Evolutionary conservation across 1,140 invertebrate genomes (phyloP).

Genomic region (Coptotermes formosanus): DNA sequence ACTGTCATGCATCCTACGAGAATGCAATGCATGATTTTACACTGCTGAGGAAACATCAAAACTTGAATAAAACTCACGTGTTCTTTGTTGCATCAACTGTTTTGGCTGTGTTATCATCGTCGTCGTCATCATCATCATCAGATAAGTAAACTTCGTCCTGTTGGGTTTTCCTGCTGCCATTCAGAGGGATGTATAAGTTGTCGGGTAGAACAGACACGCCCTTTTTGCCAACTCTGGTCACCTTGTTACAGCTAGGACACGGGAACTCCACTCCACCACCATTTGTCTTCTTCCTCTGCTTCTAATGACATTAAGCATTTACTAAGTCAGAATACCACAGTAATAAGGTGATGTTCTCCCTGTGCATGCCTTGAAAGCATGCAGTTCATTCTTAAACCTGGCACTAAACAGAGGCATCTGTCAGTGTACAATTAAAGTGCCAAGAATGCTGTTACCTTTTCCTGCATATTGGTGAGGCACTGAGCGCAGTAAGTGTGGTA

Average conservation of each 20-base stretch:
- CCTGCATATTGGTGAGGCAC: background rate
- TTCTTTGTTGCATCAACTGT: no score
- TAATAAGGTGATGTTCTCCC: no score
- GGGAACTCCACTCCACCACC: background rate
- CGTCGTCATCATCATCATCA: background rate
- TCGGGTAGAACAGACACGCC: conserved; percentile 18
- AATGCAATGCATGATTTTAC: no score
- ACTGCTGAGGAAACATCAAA: no score
- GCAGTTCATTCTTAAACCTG: no score
- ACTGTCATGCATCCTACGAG: no score
- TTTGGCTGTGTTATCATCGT: no score
- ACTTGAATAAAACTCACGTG: no score
- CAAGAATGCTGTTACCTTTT: background rate
- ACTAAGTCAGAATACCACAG: background rate
- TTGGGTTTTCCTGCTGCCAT: background rate
- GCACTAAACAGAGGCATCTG: no score
- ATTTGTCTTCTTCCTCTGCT: background rate
- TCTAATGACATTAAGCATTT: background rate
- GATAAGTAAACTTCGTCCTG: conserved; percentile 16
- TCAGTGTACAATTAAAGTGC: no score
- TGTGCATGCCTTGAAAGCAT: no score
- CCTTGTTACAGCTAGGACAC: background rate
- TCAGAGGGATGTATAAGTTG: conserved; percentile 15
- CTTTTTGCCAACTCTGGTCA: conserved; percentile 24
- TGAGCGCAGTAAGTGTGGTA: background rate